A percentile compares a stretch with the other conserved stretches of the same genome.
phyloP scores from a whole-genome alignment of 1,140 invertebrate species.

The Reticulitermes speratus region DNA sequence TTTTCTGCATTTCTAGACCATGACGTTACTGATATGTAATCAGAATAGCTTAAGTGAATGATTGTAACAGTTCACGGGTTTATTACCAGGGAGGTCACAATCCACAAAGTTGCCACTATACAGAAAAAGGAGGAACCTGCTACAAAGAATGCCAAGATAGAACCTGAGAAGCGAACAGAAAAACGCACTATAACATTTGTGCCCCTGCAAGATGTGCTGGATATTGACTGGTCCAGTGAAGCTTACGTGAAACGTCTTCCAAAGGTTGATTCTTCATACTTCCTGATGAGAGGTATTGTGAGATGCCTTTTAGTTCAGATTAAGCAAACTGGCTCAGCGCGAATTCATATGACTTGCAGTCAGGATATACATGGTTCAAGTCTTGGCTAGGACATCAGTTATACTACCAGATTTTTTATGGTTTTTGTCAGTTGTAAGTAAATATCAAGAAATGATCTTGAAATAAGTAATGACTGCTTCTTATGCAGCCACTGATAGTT shows the following conservation, averaged over 20 bases:
- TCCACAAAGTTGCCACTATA: slow-evolving; percentile 37
- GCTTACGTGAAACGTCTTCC: slow-evolving; percentile 48
- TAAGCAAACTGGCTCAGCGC: not conserved
- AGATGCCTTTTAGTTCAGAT: not conserved
- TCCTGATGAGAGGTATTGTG: slow-evolving; percentile 36
- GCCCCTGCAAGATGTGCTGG: slow-evolving; percentile 66
- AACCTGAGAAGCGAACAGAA: not conserved
- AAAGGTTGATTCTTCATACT: slow-evolving; percentile 47
- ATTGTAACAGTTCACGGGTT: not conserved
- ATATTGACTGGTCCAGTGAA: slow-evolving; percentile 59
- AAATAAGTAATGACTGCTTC: not conserved
- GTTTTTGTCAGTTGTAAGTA: not conserved
- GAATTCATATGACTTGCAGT: not conserved
- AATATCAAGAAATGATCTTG: not conserved
- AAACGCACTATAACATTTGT: slow-evolving; percentile 52
- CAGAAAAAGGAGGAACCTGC: slow-evolving; percentile 51
- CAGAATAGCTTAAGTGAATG: not conserved
- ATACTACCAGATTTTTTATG: not conserved
- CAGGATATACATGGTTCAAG: not conserved
- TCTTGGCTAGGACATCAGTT: not conserved
- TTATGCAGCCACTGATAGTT: too few relatives aligned
- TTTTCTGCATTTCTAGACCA: not conserved
- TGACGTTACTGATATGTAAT: not conserved
- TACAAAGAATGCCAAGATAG: slow-evolving; percentile 48
- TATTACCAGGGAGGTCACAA: not conserved